A percentile compares a stretch with the other conserved stretches of the same genome.
Conservation (phyloP, 92 coral and sea anemone genomes). For the Epizoanthus stellaris region DNA sequence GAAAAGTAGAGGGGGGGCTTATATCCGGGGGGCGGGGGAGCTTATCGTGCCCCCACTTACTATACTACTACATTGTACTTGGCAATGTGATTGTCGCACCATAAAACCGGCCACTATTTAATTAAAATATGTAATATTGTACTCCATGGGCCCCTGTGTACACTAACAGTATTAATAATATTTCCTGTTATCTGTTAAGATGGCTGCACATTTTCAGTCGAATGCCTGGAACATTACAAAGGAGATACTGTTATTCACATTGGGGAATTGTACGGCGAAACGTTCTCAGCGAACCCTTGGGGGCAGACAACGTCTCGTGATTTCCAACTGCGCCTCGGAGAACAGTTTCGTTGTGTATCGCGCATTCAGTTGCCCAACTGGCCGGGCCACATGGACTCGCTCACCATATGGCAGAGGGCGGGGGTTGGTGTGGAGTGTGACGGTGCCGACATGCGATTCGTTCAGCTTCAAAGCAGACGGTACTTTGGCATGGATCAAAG, state of each 20-base stretch:
- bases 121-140: background rate
- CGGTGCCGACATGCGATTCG: slow-evolving; percentile 67
- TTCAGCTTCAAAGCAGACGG: slow-evolving; percentile 49
- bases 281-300: slow-evolving; percentile 84
- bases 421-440: slow-evolving; percentile 65
- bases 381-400: slow-evolving; percentile 88
- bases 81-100: too few species aligned
- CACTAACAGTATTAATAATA: background rate
- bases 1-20: too few species aligned
- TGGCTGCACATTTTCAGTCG: slow-evolving; percentile 70
- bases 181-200: slow-evolving; percentile 45
- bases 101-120: too few species aligned
- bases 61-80: too few species aligned
- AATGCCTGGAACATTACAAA: slow-evolving; percentile 74
- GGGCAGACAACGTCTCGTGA: slow-evolving; percentile 84
- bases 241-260: slow-evolving; percentile 85
- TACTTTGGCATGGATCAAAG: slow-evolving; percentile 58
- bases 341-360: slow-evolving; percentile 80
- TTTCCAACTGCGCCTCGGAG: slow-evolving; percentile 80
- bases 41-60: too few species aligned
- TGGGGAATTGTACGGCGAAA: slow-evolving; percentile 89
- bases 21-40: too few species aligned
- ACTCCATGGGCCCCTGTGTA: background rate
- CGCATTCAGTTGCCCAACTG: slow-evolving; percentile 87
- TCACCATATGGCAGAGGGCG: slow-evolving; percentile 79